Percentiles rank a stretch among this genome's conserved stretches.
Conservation (phyloP, 1,140 invertebrate species). For the Drosophila tani region DNA sequence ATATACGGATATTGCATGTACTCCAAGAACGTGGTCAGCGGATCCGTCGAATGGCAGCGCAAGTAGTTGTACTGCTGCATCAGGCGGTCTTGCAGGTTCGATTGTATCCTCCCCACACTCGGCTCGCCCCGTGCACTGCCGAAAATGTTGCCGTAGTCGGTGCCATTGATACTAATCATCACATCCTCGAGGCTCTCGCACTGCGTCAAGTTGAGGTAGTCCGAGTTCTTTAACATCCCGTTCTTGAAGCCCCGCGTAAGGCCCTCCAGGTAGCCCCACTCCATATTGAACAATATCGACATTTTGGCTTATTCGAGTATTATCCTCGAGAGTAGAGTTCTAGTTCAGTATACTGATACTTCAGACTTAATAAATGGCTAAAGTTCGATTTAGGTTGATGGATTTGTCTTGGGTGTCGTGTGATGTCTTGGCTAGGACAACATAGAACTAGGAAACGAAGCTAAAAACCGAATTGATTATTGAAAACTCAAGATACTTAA, state of each 20-base stretch:
- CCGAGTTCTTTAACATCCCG: slow-evolving; percentile 97
- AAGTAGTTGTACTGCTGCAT: slow-evolving; percentile 99
- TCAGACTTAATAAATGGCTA: background rate
- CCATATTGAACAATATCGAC: slow-evolving; percentile 89
- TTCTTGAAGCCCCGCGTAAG: slow-evolving; percentile 99
- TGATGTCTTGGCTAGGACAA: too few relatives aligned
- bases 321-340: too few relatives aligned
- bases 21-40: slow-evolving; percentile 98
- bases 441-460: too few relatives aligned
- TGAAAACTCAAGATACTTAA: too few relatives aligned
- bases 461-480: too few relatives aligned
- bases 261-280: slow-evolving; percentile 98
- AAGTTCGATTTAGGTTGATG: background rate
- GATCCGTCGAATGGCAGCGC: slow-evolving; percentile 98
- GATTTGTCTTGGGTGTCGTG: background rate
- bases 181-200: slow-evolving; percentile 99
- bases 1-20: slow-evolving; percentile 99
- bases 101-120: slow-evolving; percentile 98
- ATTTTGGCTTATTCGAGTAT: slow-evolving; percentile 20
- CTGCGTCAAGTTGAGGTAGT: slow-evolving; percentile 99
- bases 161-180: slow-evolving; percentile 98
- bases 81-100: slow-evolving; percentile 97
- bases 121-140: slow-evolving; percentile 95
- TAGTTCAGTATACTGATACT: too few relatives aligned
- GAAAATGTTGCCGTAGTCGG: slow-evolving; percentile 99